These are phyloP conservation scores for Kryphioiulus occultus DNA, from an alignment of 2,888 invertebrate genomes.

Conservation along the genomic window DNA sequence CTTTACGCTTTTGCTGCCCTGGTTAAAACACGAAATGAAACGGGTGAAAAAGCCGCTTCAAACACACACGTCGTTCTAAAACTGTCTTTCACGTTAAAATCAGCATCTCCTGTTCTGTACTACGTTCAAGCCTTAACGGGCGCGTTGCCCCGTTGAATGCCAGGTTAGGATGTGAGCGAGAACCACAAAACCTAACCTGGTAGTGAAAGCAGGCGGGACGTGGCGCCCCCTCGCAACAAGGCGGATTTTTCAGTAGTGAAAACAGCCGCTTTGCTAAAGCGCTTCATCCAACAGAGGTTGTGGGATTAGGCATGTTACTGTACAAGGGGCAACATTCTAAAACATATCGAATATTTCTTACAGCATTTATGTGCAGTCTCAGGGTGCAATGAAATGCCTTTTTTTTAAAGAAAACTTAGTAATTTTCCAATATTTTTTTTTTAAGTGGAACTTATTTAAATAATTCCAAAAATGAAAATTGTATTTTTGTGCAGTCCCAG, in stretches of 20 bases:
- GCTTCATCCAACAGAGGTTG: neutral
- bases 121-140: neutral
- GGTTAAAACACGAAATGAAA: neutral
- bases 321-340: too few species aligned
- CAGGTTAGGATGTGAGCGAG: neutral
- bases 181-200: neutral
- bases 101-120: neutral
- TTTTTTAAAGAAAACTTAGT: too few species aligned
- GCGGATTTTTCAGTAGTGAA: neutral
- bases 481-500: too few species aligned
- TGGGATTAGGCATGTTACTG: too few species aligned
- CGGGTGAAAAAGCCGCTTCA: neutral
- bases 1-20: neutral
- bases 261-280: neutral
- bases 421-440: too few species aligned
- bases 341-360: too few species aligned
- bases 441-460: too few species aligned
- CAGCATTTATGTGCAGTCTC: too few species aligned
- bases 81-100: neutral
- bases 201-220: neutral
- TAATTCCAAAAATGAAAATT: too few species aligned
- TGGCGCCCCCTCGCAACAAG: neutral
- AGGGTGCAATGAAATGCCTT: too few species aligned
- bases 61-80: neutral
- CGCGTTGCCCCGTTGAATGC: neutral